Percentiles rank a stretch among this genome's conserved stretches.
Evolutionary conservation across 2,113 vertebrate species (phyloP).

Genomic region (Calonectris borealis): DNA sequence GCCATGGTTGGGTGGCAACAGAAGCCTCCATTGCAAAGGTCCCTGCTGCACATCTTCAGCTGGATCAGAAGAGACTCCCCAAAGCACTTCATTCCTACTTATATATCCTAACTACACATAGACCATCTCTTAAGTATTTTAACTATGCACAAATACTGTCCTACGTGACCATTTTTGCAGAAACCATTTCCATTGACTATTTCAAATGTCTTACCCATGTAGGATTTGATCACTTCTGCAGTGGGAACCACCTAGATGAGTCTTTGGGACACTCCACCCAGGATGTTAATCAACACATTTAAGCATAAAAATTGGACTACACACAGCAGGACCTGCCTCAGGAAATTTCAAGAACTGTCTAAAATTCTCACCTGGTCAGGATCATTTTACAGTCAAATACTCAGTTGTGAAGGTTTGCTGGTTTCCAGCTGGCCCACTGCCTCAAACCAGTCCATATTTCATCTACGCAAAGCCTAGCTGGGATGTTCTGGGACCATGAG

Average conservation of each 20-base stretch:
- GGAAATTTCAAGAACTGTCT: not conserved
- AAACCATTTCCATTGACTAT: not conserved
- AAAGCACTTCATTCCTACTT: not conserved
- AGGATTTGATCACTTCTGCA: not conserved
- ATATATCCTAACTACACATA: not conserved
- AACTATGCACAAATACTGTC: not conserved
- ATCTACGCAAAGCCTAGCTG: not conserved
- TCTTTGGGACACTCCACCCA: not conserved
- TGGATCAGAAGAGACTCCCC: not conserved
- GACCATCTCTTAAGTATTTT: not conserved
- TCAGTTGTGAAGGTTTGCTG: not conserved
- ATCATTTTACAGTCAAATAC: not conserved
- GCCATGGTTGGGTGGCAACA: not conserved
- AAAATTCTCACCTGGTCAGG: not conserved
- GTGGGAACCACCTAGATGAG: not conserved
- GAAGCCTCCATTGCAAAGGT: not conserved
- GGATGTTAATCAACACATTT: not conserved
- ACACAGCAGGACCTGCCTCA: not conserved
- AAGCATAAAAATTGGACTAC: not conserved
- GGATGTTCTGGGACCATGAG: not conserved
- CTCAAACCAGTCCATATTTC: not conserved
- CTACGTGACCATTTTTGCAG: not conserved
- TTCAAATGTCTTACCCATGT: not conserved
- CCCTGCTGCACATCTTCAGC: not conserved
- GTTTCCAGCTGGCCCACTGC: not conserved